Evolutionary conservation across 2,888 invertebrate genomes (phyloP), one percentile per base, ranked within the genome.

Genomic region (Shargacucullia verbasci): DNA sequence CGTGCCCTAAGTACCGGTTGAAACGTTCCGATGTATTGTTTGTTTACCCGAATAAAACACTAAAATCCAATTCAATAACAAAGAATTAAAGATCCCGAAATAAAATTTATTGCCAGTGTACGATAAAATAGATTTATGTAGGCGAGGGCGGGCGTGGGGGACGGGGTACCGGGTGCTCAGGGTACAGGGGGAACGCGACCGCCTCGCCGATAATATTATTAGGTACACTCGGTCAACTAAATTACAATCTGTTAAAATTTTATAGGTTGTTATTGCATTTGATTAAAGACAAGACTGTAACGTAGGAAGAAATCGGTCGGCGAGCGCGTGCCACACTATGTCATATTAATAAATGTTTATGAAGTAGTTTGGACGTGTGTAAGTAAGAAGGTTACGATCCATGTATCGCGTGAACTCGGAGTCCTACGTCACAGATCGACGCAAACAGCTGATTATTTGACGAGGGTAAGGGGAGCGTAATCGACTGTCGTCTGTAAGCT

Each of bases 51-150:
- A 92, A 93, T 93, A 93, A 92, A 94, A 94, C 93, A 93, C 94
- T 94, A 93, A 94, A 93, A 92, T 93, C 92, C 90, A 92, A 92
- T 92, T 92, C 93, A 92, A 94, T 93, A 94, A 94, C 93, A 94
- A 94, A 94, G 93, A 94, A 94, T 94, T 94, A 93, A 93, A 93
- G 94, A 92, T 94, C 94, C 93, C 90, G 89, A 94, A 94, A 94
- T 94, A 94, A 92, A 94, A 93, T 93, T 93, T 92, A 94, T 94
- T 92, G 92, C 93, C 86, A 81, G 84, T 79, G 89, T 90, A 91
- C 94, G 92, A 93, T 94, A 92, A 93, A 94, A 93, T 93, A 93
- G 93, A 94, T 94, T 94, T 94, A 94, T 93, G 92, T 90, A 88
- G 83, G 88, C 78, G 84, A 81, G 78, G 85, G 82, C 79, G 71